phyloP scores from a whole-genome alignment of 2,888 invertebrate genomes.

The Miltochrista miniata region DNA sequence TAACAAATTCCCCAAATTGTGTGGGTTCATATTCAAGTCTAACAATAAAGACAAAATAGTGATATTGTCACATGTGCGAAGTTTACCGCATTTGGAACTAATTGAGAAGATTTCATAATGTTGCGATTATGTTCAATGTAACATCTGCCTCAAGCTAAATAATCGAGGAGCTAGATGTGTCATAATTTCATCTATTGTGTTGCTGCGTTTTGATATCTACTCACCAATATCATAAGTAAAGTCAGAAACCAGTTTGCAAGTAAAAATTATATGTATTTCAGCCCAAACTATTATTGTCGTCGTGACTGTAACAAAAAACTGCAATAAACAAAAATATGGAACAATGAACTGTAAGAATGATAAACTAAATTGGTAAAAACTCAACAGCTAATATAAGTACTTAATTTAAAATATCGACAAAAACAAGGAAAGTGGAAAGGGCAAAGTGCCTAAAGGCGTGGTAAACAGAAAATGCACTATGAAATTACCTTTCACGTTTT shows the following conservation, averaged over 20 bases:
- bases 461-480: constrained; percentile 77
- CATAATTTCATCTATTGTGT: constrained; percentile 12
- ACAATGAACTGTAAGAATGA: constrained; percentile 29
- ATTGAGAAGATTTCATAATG: constrained; percentile 78
- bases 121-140: constrained; percentile 66
- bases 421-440: constrained; percentile 73
- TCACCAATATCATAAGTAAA: background rate
- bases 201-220: background rate
- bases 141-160: constrained; percentile 67
- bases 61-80: constrained; percentile 79
- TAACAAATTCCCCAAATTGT: constrained; percentile 81
- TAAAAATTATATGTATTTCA: background rate
- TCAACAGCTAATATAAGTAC: constrained; percentile 25
- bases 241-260: background rate
- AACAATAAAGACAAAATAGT: constrained; percentile 80
- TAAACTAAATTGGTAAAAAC: constrained; percentile 25
- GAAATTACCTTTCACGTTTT: constrained; percentile 81
- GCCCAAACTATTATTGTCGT: constrained; percentile 17
- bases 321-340: constrained; percentile 26
- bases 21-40: constrained; percentile 77
- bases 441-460: constrained; percentile 72
- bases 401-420: constrained; percentile 44
- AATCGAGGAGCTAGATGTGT: constrained; percentile 18
- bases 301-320: constrained; percentile 17
- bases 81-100: constrained; percentile 80